These are phyloP conservation scores for Drosophila ambigua DNA, from an alignment of 1,140 invertebrate genomes.

Conservation along the genomic window DNA sequence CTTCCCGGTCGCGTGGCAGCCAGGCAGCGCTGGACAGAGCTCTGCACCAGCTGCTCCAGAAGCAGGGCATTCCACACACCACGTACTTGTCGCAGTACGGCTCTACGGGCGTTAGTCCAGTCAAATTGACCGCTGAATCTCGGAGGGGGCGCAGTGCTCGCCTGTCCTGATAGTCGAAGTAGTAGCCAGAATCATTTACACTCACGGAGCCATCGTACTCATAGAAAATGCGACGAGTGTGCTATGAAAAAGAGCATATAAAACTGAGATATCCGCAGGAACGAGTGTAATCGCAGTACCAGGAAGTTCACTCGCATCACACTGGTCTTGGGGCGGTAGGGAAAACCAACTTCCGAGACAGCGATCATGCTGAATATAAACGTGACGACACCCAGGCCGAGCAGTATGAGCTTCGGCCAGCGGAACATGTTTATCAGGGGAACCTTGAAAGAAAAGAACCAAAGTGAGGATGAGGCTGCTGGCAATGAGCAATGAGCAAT, in stretches of 20 bases:
- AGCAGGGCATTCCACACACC: conserved; percentile 88
- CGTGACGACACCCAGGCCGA: conserved; percentile 40
- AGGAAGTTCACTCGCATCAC: conserved; percentile 88
- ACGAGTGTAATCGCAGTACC: conserved; percentile 69
- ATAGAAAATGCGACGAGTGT: conserved; percentile 86
- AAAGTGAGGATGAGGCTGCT: neutral
- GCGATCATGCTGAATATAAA: conserved; percentile 80
- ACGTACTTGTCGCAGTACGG: conserved; percentile 87
- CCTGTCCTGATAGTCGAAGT: conserved; percentile 89
- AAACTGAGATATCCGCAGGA: neutral
- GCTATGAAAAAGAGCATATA: conserved; percentile 79
- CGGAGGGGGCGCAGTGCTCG: conserved; percentile 87
- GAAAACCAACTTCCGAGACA: conserved; percentile 88
- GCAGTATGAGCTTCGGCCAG: conserved; percentile 37
- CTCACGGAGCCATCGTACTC: conserved; percentile 84
- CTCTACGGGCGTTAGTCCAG: conserved; percentile 85
- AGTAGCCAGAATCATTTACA: conserved; percentile 87
- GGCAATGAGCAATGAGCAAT: too few relatives aligned
- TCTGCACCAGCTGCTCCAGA: conserved; percentile 38
- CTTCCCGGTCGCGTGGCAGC: conserved; percentile 39
- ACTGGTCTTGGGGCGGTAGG: conserved; percentile 88
- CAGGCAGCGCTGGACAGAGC: conserved; percentile 30
- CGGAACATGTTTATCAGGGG: conserved; percentile 72
- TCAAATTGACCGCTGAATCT: conserved; percentile 59
- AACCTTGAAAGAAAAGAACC: conserved; percentile 31